A percentile compares a stretch with the other conserved stretches of the same genome.
Conservation (phyloP, 2,797 vertebrate species). For the Leptodactylus fallax region DNA sequence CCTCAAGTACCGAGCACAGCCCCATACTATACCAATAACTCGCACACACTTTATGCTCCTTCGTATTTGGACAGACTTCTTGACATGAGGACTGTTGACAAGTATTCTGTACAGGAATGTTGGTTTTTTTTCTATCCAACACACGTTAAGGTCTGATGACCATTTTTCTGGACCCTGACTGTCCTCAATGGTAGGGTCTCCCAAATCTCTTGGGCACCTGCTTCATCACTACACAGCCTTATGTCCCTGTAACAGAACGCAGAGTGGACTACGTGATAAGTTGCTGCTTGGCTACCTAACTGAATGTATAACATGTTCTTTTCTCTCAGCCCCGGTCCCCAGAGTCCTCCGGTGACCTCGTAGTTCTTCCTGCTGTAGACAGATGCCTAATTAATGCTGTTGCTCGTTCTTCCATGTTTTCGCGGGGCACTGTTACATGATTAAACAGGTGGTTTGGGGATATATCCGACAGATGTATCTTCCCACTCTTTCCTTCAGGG, state of each 20-base stretch:
- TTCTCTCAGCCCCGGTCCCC: background rate
- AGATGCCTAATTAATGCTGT: slow-evolving; percentile 48
- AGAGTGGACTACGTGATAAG: background rate
- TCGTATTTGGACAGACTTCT: no score
- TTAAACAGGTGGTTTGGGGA: slow-evolving; percentile 54
- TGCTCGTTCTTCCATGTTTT: slow-evolving; percentile 38
- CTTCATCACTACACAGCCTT: background rate
- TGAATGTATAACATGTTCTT: background rate
- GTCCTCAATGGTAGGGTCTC: background rate
- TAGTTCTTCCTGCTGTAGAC: slow-evolving; percentile 6
- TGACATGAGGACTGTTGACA: no score
- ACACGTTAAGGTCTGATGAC: no score
- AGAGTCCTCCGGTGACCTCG: slow-evolving; percentile 20
- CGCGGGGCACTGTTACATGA: slow-evolving; percentile 37
- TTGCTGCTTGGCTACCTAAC: background rate
- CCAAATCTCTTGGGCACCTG: background rate
- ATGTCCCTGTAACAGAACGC: background rate
- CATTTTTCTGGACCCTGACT: no score
- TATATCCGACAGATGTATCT: slow-evolving; percentile 45
- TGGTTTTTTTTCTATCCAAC: no score
- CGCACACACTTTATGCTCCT: no score
- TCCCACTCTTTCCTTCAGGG: slow-evolving; percentile 38
- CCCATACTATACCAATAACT: no score
- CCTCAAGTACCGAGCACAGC: no score
- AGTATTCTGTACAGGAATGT: no score